phyloP scores from a whole-genome alignment of 2,113 vertebrate genomes.

The Dermatemys mawii region DNA sequence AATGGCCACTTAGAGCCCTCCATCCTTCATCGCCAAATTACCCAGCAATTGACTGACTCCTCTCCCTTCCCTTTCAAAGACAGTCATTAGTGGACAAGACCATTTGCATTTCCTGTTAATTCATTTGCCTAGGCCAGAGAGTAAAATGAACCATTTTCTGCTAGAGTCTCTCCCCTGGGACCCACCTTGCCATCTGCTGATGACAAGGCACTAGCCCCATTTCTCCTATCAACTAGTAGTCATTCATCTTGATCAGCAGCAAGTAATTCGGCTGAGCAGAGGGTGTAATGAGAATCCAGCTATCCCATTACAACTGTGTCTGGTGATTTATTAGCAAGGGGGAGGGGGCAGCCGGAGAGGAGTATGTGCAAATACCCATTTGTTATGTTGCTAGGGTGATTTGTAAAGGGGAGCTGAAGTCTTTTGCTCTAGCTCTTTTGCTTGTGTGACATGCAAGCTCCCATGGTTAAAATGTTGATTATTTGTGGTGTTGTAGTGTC shows the following conservation, averaged over 20 bases:
- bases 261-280: fast-evolving
- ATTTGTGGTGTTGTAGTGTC: background rate
- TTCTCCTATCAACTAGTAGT: background rate
- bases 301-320: background rate
- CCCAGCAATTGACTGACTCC: background rate
- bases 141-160: background rate
- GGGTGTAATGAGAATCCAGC: background rate
- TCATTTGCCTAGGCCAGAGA: background rate
- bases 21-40: background rate
- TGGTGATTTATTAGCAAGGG: background rate
- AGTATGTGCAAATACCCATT: background rate
- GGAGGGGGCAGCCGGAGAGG: background rate
- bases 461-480: background rate
- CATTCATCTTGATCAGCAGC: slow-evolving; percentile 30
- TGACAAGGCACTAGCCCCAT: background rate
- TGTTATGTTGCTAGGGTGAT: background rate
- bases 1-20: background rate
- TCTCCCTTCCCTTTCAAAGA: background rate
- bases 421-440: background rate
- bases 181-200: slow-evolving; percentile 24
- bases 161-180: background rate
- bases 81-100: background rate
- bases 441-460: background rate
- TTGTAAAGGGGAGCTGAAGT: background rate
- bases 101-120: background rate